Evolutionary conservation across 2,113 vertebrate genomes (phyloP), one percentile per base, ranked within the genome.

Genomic region (Hemiprocne comata): DNA sequence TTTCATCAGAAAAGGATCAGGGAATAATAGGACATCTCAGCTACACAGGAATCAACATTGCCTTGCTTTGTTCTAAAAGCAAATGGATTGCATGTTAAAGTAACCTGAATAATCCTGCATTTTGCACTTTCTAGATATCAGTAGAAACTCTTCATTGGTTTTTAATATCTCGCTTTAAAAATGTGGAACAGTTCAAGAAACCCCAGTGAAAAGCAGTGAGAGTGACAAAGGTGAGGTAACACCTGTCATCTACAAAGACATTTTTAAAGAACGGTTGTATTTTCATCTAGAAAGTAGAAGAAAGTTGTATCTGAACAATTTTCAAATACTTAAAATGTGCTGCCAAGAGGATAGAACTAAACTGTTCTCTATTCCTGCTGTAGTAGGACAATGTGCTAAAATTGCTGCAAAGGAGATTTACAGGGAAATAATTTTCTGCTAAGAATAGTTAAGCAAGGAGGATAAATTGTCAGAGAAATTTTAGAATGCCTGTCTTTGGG

Each of bases 361-460:
- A 7, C 17, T 20, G 10, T 26, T 89, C 60, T 84, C 40, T 17
- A 17, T 54, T 85, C 65, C 54, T 91, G 33, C 44, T 67, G 26
- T 23, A 33, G 65, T 2, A 69, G n/a, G 61, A 80, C 78, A 88
- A 80, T 42, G 79, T 58, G 75, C 82, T 80, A 76, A 83, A 90
- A 92, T 80, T 71, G 42, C 83, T 83, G 74, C n/a, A 26, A 76
- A 85, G 78, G 36, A 76, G 88, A 92, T 92, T 87, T 90, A 36
- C 51, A 60, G 55, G 34, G 65, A 74, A 89, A 92, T 48, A 85
- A 67, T 80, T 96, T 92, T 48, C 80, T 78, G 14, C 83, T 95
- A 87, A 89, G 90, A 89, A 86, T 60, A 90, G 72, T 90, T 88
- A 86, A 94, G 89, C 26, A 89, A 4, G 10, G 72, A 96, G 26